Evolutionary conservation across 2,113 vertebrate species (phyloP).

Genomic region (Urocitellus parryii): DNA sequence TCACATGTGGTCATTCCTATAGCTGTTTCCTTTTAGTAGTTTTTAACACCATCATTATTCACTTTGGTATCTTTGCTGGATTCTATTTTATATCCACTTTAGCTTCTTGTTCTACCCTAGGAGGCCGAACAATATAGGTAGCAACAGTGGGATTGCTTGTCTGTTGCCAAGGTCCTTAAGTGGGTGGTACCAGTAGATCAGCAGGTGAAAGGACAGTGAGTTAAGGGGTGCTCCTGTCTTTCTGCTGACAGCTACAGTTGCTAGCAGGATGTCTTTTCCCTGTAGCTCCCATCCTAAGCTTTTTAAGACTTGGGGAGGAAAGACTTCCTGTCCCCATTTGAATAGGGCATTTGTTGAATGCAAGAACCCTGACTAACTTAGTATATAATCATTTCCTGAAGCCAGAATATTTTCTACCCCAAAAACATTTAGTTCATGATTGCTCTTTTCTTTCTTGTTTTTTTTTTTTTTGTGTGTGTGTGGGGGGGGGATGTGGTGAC

Average conservation of each 20-base stretch:
- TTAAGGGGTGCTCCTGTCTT: no score
- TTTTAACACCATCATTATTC: not conserved
- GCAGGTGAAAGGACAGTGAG: not conserved
- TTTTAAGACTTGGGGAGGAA: not conserved
- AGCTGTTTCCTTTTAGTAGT: not conserved
- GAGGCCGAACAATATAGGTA: not conserved
- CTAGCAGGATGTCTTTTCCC: not conserved
- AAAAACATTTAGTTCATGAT: not conserved
- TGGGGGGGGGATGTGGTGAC: no score
- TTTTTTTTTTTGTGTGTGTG: no score
- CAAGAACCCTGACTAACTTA: not conserved
- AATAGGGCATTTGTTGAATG: not conserved
- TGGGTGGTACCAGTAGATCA: not conserved
- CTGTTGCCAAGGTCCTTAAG: not conserved
- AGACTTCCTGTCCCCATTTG: not conserved
- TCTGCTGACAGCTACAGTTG: not conserved
- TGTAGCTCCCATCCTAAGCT: not conserved
- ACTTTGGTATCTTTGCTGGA: not conserved
- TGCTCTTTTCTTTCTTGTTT: not conserved
- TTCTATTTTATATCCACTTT: not conserved
- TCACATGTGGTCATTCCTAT: not conserved
- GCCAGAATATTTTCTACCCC: not conserved
- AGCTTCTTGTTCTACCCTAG: not conserved
- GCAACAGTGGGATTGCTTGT: not conserved
- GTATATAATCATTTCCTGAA: conserved; percentile 15